These are phyloP conservation scores for Lates calcarifer DNA, from an alignment of 2,113 vertebrate species.

Conservation along the genomic window DNA sequence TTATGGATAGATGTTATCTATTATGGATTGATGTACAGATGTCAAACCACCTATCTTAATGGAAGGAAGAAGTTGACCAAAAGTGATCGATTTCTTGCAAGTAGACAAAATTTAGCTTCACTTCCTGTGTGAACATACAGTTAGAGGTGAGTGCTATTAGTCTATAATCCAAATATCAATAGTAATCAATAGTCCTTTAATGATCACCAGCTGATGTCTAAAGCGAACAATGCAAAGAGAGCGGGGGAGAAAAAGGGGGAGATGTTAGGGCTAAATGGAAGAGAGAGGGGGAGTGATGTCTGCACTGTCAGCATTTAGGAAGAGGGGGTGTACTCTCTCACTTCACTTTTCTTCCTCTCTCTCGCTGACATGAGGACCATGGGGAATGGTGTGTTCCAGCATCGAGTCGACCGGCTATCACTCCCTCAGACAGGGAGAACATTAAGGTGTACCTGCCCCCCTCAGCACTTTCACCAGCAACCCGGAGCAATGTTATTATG, in stretches of 20 bases:
- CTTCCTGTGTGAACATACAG: slow-evolving; percentile 12
- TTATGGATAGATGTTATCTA: background rate
- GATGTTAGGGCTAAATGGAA: background rate
- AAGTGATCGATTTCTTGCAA: slow-evolving; percentile 3
- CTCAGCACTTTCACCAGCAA: slow-evolving; percentile 68
- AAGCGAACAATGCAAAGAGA: background rate
- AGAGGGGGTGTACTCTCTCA: slow-evolving; percentile 2
- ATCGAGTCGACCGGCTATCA: slow-evolving; percentile 50
- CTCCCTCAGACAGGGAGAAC: slow-evolving; percentile 60
- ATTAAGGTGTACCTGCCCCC: slow-evolving; percentile 69
- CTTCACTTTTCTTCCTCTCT: slow-evolving; percentile 22
- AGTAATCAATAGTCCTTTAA: slow-evolving; percentile 36
- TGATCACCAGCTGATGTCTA: slow-evolving; percentile 3
- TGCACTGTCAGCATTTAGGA: slow-evolving; percentile 55
- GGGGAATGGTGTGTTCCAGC: slow-evolving; percentile 52
- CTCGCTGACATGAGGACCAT: slow-evolving; percentile 20
- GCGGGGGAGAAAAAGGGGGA: background rate
- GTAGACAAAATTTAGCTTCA: background rate
- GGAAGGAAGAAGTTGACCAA: background rate
- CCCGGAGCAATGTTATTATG: slow-evolving; percentile 53
- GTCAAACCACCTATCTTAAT: background rate
- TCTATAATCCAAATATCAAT: slow-evolving; percentile 31
- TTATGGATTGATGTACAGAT: background rate
- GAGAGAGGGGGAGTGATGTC: slow-evolving; percentile 2
- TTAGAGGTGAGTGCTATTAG: background rate